These are phyloP conservation scores for Mormyrus iriodes DNA, from an alignment of 2,113 vertebrate genomes.

Conservation along the genomic window DNA sequence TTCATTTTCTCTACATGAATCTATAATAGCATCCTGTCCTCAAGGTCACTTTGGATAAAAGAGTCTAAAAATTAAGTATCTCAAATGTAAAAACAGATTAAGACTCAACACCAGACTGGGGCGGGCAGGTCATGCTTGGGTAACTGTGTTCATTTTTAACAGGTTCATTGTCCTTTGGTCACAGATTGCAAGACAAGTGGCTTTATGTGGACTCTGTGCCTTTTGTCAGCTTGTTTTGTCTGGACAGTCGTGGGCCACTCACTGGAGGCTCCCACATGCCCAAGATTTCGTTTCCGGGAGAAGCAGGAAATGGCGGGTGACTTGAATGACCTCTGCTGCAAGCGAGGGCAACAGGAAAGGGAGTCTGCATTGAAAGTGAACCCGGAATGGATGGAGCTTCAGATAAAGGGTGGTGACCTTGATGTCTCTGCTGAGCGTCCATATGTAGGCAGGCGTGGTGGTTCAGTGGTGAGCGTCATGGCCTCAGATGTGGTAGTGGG, in stretches of 20 bases:
- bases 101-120: background rate
- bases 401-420: background rate
- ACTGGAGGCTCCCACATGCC: background rate
- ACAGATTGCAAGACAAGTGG: background rate
- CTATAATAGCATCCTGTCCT: background rate
- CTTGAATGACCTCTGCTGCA: background rate
- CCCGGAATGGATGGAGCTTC: background rate
- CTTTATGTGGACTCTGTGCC: background rate
- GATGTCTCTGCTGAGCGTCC: no score
- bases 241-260: background rate
- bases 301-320: background rate
- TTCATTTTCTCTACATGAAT: background rate
- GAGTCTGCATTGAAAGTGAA: background rate
- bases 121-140: background rate
- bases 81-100: constrained; percentile 12
- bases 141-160: background rate
- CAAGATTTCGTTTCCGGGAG: background rate
- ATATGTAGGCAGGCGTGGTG: no score
- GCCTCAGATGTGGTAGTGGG: no score
- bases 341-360: background rate
- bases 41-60: background rate
- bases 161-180: background rate
- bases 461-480: no score
- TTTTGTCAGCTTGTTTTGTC: background rate
- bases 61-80: constrained; percentile 4